phyloP scores from a whole-genome alignment of 1,140 invertebrate genomes.

The Notospermus geniculatus region DNA sequence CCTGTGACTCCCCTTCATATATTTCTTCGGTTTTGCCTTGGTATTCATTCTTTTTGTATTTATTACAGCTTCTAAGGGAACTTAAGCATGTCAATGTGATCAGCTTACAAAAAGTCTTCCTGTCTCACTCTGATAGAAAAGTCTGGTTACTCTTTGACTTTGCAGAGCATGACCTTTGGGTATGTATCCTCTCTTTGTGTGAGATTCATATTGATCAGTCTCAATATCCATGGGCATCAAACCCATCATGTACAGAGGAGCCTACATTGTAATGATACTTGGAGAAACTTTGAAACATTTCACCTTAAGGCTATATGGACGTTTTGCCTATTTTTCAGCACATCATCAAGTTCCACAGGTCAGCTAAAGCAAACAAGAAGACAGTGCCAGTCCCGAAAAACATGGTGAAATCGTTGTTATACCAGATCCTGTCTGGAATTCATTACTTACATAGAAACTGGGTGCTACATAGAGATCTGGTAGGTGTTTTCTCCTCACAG shows the following conservation, averaged over 20 bases:
- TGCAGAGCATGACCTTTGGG: constrained; percentile 99
- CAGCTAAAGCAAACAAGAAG: constrained; percentile 97
- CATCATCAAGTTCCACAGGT: constrained; percentile 98
- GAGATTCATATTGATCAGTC: too few species aligned
- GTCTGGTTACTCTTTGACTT: constrained; percentile 99
- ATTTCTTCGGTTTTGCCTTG: not conserved
- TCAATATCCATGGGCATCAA: too few species aligned
- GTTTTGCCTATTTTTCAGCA: constrained; percentile 64
- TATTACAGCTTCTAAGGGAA: constrained; percentile 86
- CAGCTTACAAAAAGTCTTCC: constrained; percentile 90
- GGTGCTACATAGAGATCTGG: constrained; percentile 97
- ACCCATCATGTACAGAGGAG: too few species aligned
- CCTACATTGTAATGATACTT: too few species aligned
- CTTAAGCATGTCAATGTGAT: constrained; percentile 98
- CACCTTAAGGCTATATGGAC: not conserved
- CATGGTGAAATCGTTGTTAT: constrained; percentile 87
- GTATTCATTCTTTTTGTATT: constrained; percentile 19
- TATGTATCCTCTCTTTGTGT: constrained; percentile 33
- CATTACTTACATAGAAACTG: constrained; percentile 99
- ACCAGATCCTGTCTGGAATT: constrained; percentile 99
- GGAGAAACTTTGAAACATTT: too few species aligned
- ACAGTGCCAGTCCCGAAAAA: constrained; percentile 86
- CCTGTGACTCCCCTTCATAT: not conserved
- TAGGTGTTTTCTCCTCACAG: constrained; percentile 55
- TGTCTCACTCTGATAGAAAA: constrained; percentile 95